These are phyloP conservation scores for Coptotermes formosanus DNA, from an alignment of 1,140 invertebrate species.

Conservation along the genomic window DNA sequence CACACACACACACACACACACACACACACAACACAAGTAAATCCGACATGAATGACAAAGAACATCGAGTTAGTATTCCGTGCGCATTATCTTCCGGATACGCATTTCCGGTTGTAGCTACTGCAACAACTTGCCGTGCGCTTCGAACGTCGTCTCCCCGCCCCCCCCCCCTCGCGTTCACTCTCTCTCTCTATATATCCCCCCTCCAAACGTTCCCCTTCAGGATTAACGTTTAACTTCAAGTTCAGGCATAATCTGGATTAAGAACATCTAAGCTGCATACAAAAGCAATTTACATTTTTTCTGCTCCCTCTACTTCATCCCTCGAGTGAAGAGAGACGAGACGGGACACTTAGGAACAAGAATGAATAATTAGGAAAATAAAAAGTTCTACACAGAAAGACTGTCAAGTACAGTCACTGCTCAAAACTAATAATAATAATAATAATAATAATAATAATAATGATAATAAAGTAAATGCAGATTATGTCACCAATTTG, in stretches of 20 bases:
- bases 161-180: no score
- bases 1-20: no score
- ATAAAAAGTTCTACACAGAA: no score
- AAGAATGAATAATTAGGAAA: not conserved
- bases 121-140: not conserved
- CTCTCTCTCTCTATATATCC: not conserved
- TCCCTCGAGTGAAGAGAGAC: not conserved
- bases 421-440: no score
- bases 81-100: not conserved
- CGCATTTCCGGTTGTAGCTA: slow-evolving; percentile 9
- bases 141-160: not conserved
- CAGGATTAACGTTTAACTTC: slow-evolving; percentile 11
- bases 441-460: no score
- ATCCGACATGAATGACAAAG: not conserved
- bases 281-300: slow-evolving; percentile 3
- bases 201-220: no score
- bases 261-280: not conserved
- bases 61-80: slow-evolving; percentile 2
- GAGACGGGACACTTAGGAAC: not conserved
- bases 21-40: no score
- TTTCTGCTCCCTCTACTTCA: not conserved
- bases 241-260: not conserved
- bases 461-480: no score
- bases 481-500: no score
- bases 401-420: no score